Evolutionary conservation across 92 coral and sea anemone species (phyloP).

Genomic region (Palythoa grandiflora): DNA sequence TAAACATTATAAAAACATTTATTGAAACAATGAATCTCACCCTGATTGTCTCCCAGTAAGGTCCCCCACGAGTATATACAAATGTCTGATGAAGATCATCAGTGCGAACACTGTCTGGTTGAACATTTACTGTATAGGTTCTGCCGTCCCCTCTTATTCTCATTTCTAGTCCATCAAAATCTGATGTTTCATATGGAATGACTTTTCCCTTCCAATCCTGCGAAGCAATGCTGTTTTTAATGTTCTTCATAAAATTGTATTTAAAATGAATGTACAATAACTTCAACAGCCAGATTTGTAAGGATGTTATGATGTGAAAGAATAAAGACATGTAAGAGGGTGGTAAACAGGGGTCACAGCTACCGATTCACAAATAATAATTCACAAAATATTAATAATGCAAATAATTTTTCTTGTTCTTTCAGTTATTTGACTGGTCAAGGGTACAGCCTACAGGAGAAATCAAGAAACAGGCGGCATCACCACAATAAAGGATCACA

Average conservation of each 20-base stretch:
- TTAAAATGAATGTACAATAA: too few relatives aligned
- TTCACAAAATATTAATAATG: too few relatives aligned
- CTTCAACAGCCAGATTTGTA: too few relatives aligned
- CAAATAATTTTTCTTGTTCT: too few relatives aligned
- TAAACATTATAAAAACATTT: not conserved
- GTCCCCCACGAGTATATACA: constrained; percentile 96
- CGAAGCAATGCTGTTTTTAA: not conserved
- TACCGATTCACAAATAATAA: too few relatives aligned
- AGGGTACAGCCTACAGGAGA: too few relatives aligned
- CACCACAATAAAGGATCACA: too few relatives aligned
- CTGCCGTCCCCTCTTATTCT: constrained; percentile 95
- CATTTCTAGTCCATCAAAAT: constrained; percentile 93
- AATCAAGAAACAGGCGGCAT: too few relatives aligned
- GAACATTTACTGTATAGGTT: constrained; percentile 90
- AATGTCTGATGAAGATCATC: constrained; percentile 97
- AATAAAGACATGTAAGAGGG: too few relatives aligned
- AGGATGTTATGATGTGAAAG: too few relatives aligned
- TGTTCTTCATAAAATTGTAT: not conserved
- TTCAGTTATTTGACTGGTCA: too few relatives aligned
- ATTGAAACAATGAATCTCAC: constrained; percentile 51
- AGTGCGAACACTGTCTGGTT: constrained; percentile 83
- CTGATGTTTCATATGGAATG: constrained; percentile 81
- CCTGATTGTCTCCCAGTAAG: constrained; percentile 92
- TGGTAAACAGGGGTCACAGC: too few relatives aligned
- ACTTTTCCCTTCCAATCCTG: constrained; percentile 93